Percentiles rank a stretch among this genome's conserved stretches.
phyloP scores from a whole-genome alignment of 1,140 invertebrate genomes.

The Pseudomyrmex gracilis region DNA sequence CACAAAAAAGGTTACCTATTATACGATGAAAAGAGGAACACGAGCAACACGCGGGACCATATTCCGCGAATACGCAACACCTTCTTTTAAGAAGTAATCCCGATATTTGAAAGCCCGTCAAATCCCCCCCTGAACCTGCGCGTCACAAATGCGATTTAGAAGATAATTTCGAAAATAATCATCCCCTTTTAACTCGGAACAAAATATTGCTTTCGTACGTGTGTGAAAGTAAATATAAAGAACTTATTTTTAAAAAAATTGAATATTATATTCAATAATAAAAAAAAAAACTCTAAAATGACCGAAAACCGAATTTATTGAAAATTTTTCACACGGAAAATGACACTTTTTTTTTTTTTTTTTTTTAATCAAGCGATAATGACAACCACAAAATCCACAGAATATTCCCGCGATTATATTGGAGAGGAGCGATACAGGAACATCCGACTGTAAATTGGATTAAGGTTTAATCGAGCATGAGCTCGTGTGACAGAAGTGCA shows the following conservation, averaged over 20 bases:
- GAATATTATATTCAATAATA: background rate
- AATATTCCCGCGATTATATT: background rate
- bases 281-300: too few relatives aligned
- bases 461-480: constrained; percentile 63
- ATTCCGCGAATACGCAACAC: constrained; percentile 14
- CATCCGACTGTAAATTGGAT: constrained; percentile 43
- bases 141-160: background rate
- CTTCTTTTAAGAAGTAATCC: background rate
- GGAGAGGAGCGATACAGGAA: background rate
- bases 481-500: constrained; percentile 31
- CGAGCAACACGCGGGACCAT: constrained; percentile 11
- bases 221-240: background rate
- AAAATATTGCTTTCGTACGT: background rate
- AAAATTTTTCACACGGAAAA: too few relatives aligned
- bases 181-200: background rate
- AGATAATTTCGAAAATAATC: constrained; percentile 15
- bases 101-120: background rate
- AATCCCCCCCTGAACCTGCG: background rate
- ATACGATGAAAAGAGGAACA: constrained; percentile 31
- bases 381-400: background rate
- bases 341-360: too few relatives aligned
- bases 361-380: background rate
- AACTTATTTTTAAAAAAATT: background rate
- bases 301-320: too few relatives aligned
- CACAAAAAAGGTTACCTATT: constrained; percentile 69